Base-by-base conservation (phyloP, 2,797 vertebrate genomes). In the Steatocranus sp. region DNA sequence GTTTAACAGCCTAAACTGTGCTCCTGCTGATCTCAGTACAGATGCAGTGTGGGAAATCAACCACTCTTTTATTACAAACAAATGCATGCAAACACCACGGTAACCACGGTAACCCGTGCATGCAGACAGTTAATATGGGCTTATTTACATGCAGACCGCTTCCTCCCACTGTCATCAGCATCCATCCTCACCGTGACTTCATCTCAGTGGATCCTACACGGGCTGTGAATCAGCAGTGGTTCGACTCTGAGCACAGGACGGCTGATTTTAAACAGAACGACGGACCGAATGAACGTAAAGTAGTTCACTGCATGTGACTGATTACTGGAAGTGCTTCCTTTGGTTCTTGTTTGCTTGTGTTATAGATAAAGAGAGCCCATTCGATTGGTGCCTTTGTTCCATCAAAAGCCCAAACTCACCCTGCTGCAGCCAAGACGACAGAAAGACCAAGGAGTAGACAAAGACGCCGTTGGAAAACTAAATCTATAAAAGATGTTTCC, bases 81-180 rank as follows among this genome's bases (percentile, higher is more conserved):
- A n/a, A n/a, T n/a, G n/a, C n/a, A n/a, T n/a, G n/a, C n/a, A n/a
- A n/a, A n/a, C n/a, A n/a, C n/a, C n/a, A n/a, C n/a, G n/a, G n/a
- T n/a, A n/a, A n/a, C n/a, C n/a, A n/a, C n/a, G n/a, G n/a, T n/a
- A n/a, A n/a, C n/a, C n/a, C n/a, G n/a, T n/a, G n/a, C n/a, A n/a
- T n/a, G n/a, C n/a, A n/a, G n/a, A n/a, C n/a, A n/a, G n/a, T n/a
- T n/a, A n/a, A n/a, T n/a, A n/a, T n/a, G n/a, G n/a, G n/a, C n/a
- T n/a, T n/a, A n/a, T n/a, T n/a, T n/a, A n/a, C n/a, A n/a, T n/a
- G n/a, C n/a, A n/a, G n/a, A n/a, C n/a, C n/a, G n/a, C n/a, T n/a
- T n/a, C n/a, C n/a, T n/a, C 84, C 84, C 70, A 83, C 63, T 74
- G 49, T 49, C 82, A 75, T 41, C 82, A 54, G 63, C 80, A 80